Evolutionary conservation across 2,113 vertebrate genomes (phyloP).

Genomic region (Camelus bactrianus): DNA sequence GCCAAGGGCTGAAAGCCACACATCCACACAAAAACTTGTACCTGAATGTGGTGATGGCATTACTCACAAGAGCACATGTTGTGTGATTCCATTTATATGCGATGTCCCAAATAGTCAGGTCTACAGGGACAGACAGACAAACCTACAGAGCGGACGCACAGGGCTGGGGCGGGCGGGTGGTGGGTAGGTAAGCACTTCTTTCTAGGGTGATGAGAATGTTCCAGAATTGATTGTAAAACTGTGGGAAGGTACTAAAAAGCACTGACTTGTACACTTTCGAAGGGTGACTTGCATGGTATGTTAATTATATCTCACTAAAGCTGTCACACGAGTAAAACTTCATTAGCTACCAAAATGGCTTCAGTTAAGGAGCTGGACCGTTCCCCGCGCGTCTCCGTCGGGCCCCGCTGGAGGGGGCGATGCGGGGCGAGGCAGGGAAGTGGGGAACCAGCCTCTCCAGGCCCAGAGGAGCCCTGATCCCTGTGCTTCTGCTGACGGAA

Average conservation of each 20-base stretch:
- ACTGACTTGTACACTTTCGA: neutral
- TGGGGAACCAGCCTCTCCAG: no score
- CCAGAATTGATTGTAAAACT: neutral
- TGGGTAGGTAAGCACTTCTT: neutral
- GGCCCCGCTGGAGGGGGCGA: neutral
- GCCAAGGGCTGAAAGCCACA: neutral
- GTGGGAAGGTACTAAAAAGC: neutral
- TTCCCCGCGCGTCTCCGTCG: neutral
- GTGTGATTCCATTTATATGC: neutral
- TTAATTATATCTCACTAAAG: neutral
- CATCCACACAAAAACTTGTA: neutral
- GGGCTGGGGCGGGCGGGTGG: neutral
- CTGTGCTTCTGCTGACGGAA: neutral
- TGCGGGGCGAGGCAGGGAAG: rapidly evolving
- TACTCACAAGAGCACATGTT: neutral
- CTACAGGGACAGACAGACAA: neutral
- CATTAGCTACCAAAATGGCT: neutral
- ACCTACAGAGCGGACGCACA: neutral
- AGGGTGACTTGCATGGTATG: neutral
- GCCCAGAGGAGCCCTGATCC: neutral
- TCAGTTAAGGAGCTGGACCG: neutral
- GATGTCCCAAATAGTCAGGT: no score
- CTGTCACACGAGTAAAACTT: neutral
- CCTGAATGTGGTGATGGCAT: neutral
- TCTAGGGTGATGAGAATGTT: neutral